Evolutionary conservation across 1,140 invertebrate genomes (phyloP), one percentile per base, ranked within the genome.

Genomic region (Drosophila tropicalis): DNA sequence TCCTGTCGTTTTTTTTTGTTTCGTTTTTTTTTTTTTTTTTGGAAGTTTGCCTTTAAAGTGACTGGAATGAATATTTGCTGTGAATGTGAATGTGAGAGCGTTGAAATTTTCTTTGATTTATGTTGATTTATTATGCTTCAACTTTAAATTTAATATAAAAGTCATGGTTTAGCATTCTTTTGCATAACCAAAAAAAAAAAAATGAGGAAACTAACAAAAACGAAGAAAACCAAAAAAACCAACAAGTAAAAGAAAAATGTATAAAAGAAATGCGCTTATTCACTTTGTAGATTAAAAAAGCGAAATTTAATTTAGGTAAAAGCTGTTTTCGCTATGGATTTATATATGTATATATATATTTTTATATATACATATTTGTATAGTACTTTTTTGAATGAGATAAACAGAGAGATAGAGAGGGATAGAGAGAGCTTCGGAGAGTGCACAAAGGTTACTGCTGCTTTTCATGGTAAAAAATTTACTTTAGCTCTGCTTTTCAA

Each of bases 71-170:
- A 29, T 41, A 32, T n/a, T 72, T n/a, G 25, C 5, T 64, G 25
- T 41, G 25, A 12, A 25, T 32, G 51, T 44, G 32, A 29, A 29
- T 29, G 29, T 29, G 5, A 29, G 29, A 56, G 32, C 41, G 39
- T 71, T 51, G 39, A 47, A 55, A 64, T 41, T 81, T 62, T 68
- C 68, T 84, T 89, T 89, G 90, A 91, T 91, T 91, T 87, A 76
- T 70, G 70, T 76, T 91, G 90, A 91, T 91, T 91, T 91, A 91
- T 91, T 76, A 73, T 78, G 82, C 79, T 72, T 87, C 74, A 76
- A 81, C 65, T 83, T 90, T 87, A 80, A 90, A 90, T 90, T 90
- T 90, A 87, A 90, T 90, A 90, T 90, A 90, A 89, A 84, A 89
- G 81, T 90, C 85, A 84, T 78, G 84, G 67, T 62, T 71, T 67